Percentiles rank a stretch among this genome's conserved stretches.
Conservation (phyloP, 2,113 vertebrate genomes). For the Nothobranchius furzeri region DNA sequence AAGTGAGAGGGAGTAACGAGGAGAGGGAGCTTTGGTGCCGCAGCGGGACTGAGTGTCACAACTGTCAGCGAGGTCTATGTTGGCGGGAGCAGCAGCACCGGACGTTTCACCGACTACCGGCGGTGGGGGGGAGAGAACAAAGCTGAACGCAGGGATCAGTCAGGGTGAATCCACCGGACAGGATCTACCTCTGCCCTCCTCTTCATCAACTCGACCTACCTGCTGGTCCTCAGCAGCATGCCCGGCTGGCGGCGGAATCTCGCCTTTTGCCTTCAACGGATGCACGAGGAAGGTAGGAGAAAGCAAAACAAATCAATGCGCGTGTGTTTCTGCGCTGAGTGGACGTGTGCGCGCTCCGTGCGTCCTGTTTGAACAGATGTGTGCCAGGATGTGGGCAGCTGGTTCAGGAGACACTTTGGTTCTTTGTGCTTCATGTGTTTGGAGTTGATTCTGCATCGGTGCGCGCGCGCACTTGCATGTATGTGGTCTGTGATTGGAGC, state of each 20-base stretch:
- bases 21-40: slow-evolving; percentile 44
- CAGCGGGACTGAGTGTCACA: slow-evolving; percentile 69
- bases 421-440: slow-evolving; percentile 36
- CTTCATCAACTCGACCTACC: slow-evolving; percentile 21
- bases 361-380: background rate
- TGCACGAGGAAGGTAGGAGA: slow-evolving; percentile 72
- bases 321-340: rapidly evolving
- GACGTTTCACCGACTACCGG: slow-evolving; percentile 15
- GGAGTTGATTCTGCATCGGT: slow-evolving; percentile 49
- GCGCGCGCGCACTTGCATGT: slow-evolving; percentile 21
- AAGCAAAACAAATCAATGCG: slow-evolving; percentile 24
- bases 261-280: slow-evolving; percentile 74
- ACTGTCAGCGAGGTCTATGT: slow-evolving; percentile 56
- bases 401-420: slow-evolving; percentile 36
- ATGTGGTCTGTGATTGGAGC: slow-evolving; percentile 14
- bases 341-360: background rate
- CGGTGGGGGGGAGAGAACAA: background rate
- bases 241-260: slow-evolving; percentile 73
- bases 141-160: background rate
- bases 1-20: slow-evolving; percentile 11
- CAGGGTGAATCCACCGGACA: slow-evolving; percentile 40
- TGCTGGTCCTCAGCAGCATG: slow-evolving; percentile 56
- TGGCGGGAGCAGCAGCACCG: slow-evolving; percentile 47
- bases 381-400: slow-evolving; percentile 19
- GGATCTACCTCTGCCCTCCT: slow-evolving; percentile 43